Evolutionary conservation across 2,113 vertebrate species (phyloP), one percentile per base, ranked within the genome.

Genomic region (Corvus cornix): DNA sequence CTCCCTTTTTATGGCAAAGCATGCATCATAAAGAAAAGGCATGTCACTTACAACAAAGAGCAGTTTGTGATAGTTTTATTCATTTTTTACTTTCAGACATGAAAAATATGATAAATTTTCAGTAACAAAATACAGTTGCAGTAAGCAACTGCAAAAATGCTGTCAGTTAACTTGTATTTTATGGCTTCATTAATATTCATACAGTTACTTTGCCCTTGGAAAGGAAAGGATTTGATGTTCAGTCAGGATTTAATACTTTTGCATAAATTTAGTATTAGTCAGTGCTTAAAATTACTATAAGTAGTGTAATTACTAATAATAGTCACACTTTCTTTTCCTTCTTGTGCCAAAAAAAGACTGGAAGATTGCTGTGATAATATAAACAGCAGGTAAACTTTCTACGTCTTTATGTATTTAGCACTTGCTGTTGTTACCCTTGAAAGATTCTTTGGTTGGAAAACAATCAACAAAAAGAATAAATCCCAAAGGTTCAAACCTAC

Each of bases 41-140:
- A 90, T 60, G 49, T 83, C 94, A 84, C 82, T 91, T 95, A 94
- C 73, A 96, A 90, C 88, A 91, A 95, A 96, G 67, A 94, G 67
- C 66, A 78, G 83, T 90, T 87, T 93, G 74, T 67, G 75, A 94
- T 69, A 75, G 62, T 88, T 90, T 64, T 74, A 87, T 76, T 90
- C 33, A 49, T 87, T 96, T 89, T 86, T 84, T 87, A 87, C 52
- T 63, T 85, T 66, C 63, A 74, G 66, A 84, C 66, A 73, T 58
- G 76, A 93, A 90, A 95, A 96, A 93, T 81, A 87, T 3, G 37
- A 77, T 72, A 84, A 55, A 68, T 66, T 68, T 87, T 78, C 68
- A 41, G 52, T 77, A 81, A 86, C 84, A 90, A 94, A 93, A 92
- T 64, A 81, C 28, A 90, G 64, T 46, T 69, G 64, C 55, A 78